Evolutionary conservation across 2,888 invertebrate species (phyloP), one percentile per base, ranked within the genome.

Genomic region (Tricholauxania praeusta): DNA sequence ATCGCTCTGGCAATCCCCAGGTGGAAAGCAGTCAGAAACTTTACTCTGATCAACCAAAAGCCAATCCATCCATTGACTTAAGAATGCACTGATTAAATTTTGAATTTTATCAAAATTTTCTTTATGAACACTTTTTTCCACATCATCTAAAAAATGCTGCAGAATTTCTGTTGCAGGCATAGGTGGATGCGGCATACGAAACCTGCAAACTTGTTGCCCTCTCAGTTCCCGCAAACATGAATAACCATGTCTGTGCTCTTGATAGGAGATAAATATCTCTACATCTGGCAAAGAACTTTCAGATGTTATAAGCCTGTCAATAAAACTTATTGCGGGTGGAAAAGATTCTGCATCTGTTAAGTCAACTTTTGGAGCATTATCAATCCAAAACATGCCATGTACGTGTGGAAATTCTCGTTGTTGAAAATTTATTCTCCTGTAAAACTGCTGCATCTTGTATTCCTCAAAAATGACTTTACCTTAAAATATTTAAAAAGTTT

Each of bases 341-440:
- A 70, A 66, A 5, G 60, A 60, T 2, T 47, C 15, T 3, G n/a
- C 7, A 22, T 73, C 47, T 22, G 47, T 14, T 19, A 72, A 2
- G 47, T 74, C 39, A 19, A 74, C 28, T 51, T 48, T 49, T 12
- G 72, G 72, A 2, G 68, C 57, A 62, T 74, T 55, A 62, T 72
- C 53, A n/a, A 70, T 12, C 72, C 74, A 73, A 51, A 72, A 70
- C 60, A 74, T 76, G 1, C 73, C 73, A 17, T 77, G 74, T 12
- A 75, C 59, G 17, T 73, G 75, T 3, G 73, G 74, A 12, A 72
- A 77, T 8, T 72, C 75, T 53, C 73, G 62, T 19, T 75, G 72
- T 17, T 75, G 73, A 53, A 75, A 74, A 22, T 75, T 70, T n/a
- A 75, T 66, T 52, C 75, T 68, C 72, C 74, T 73, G 52, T 76